Evolutionary conservation across 2,797 vertebrate species (phyloP), one percentile per base, ranked within the genome.

Genomic region (Acestrorhynchus altus): DNA sequence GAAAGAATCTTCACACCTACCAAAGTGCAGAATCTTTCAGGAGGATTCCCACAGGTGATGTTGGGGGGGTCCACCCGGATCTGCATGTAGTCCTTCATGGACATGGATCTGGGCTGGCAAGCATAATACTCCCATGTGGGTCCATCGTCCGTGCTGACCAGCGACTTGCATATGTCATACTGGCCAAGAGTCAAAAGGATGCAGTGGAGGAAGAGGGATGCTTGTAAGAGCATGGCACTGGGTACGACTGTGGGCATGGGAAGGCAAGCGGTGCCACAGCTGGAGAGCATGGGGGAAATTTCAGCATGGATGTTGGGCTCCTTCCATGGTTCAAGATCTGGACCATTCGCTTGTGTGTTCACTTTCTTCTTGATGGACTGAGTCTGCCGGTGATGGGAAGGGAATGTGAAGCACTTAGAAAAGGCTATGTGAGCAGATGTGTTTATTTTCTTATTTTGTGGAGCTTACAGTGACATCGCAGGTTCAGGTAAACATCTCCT

Each of bases 11-110:
- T 46, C 42, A 72, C 74, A 95, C 94, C 94, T 85, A 99, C 97
- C 39, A 98, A 94, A 24, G 96, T 97, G 87, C 97, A 99, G 94
- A 98, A 98, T 9, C 95, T 92, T 86, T 98, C 96, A 0, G 97
- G 97, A 0, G 97, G 97, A 84, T 97, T 94, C 81, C 97, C 97
- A 0, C 97, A 98, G 0, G 97, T 98, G 90, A 98, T 96, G 61
- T 96, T 96, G 0, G 93, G 90, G 0, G 97, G 97, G 12, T 98
- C 96, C 51, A 99, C 96, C 85, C 92, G 92, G 35, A 98, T 95
- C 2, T 93, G 95, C 90, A 96, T 96, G 0, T 93, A 95, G 87
- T 96, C 95, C 89, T 96, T 98, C 94, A 98, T 95, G 77, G 92
- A n/a, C 81, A 94, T 90, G 13, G 93, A 90, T 90, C 93, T 93